A percentile compares a stretch with the other conserved stretches of the same genome.
These are phyloP conservation scores for Pandemis heparana DNA, from an alignment of 2,888 invertebrate species.

Conservation along the genomic window DNA sequence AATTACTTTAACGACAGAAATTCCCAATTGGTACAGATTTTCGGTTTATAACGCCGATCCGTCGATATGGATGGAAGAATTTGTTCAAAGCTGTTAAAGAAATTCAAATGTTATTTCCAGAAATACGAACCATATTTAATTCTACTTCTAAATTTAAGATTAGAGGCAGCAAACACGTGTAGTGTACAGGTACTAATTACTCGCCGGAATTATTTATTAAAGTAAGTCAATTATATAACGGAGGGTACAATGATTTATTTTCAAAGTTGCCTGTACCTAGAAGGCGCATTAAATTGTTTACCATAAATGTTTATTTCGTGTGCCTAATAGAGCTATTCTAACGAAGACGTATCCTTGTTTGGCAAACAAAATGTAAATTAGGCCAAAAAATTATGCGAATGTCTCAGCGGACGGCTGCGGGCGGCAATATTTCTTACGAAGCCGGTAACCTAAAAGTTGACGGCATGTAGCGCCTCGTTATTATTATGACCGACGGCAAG, in stretches of 20 bases:
- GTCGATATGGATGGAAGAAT: background rate
- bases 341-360: slow-evolving; percentile 44
- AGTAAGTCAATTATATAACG: slow-evolving; percentile 48
- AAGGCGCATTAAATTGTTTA: slow-evolving; percentile 43
- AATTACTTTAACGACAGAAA: background rate
- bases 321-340: slow-evolving; percentile 42
- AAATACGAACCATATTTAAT: background rate
- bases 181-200: slow-evolving; percentile 41
- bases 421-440: slow-evolving; percentile 51
- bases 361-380: slow-evolving; percentile 45
- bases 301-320: slow-evolving; percentile 42
- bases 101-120: background rate
- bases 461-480: slow-evolving; percentile 62
- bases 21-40: background rate
- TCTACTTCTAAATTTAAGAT: slow-evolving; percentile 6
- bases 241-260: slow-evolving; percentile 49
- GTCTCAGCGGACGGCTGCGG: slow-evolving; percentile 40
- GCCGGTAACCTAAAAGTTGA: slow-evolving; percentile 60
- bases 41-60: background rate
- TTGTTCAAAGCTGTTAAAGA: background rate
- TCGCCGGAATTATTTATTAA: slow-evolving; percentile 46
- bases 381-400: slow-evolving; percentile 44
- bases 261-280: slow-evolving; percentile 45
- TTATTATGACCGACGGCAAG: slow-evolving; percentile 53
- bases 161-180: slow-evolving; percentile 41